These are phyloP conservation scores for Elmis aenea DNA, from an alignment of 2,888 invertebrate species.

Conservation along the genomic window DNA sequence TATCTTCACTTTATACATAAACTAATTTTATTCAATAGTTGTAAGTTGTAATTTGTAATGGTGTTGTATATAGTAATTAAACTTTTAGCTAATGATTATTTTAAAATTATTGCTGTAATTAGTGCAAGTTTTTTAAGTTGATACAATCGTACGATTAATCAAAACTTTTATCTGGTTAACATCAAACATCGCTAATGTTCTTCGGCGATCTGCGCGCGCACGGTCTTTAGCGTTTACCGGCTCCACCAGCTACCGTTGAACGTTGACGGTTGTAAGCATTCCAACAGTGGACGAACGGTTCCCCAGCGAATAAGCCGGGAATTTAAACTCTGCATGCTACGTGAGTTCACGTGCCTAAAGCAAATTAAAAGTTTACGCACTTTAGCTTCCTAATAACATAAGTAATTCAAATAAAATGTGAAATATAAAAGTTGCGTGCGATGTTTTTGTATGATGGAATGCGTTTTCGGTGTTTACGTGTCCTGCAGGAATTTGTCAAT, in stretches of 20 bases:
- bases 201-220: constrained; percentile 24
- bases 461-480: constrained; percentile 9
- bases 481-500: constrained; percentile 16
- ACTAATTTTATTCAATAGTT: no score
- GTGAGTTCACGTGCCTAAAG: constrained; percentile 6
- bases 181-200: no score
- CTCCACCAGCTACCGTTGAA: constrained; percentile 20
- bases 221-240: constrained; percentile 22
- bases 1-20: no score
- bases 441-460: constrained; percentile 4
- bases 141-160: no score
- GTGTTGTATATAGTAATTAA: no score
- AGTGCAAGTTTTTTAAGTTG: no score
- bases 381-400: no score
- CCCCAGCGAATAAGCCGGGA: constrained; percentile 16
- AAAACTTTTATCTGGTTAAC: no score
- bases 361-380: no score
- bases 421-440: constrained; percentile 9
- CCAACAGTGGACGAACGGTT: constrained; percentile 27
- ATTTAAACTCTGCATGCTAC: not conserved
- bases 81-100: no score
- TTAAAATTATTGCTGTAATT: no score
- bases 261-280: constrained; percentile 19
- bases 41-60: no score
- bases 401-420: constrained; percentile 7